phyloP scores from a whole-genome alignment of 2,113 vertebrate species.

The Pteronura brasiliensis region DNA sequence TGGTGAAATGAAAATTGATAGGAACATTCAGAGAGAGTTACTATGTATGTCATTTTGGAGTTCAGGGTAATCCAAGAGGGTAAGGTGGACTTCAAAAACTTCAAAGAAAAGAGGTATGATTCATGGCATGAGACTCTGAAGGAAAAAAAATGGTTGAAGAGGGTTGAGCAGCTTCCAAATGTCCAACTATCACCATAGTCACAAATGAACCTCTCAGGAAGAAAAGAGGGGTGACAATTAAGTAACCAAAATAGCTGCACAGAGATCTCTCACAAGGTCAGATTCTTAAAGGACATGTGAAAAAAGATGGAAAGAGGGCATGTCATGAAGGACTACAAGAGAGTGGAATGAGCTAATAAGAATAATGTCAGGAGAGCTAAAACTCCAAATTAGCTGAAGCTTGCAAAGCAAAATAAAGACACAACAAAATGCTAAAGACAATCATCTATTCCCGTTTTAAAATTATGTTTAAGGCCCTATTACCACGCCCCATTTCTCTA shows the following conservation, averaged over 20 bases:
- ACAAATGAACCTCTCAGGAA: slow-evolving; percentile 33
- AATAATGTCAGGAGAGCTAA: slow-evolving; percentile 28
- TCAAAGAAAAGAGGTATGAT: slow-evolving; percentile 66
- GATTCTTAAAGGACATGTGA: slow-evolving; percentile 29
- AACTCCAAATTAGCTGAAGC: slow-evolving; percentile 30
- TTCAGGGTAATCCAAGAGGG: slow-evolving; percentile 39
- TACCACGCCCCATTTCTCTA: not conserved
- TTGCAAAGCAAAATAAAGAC: slow-evolving; percentile 25
- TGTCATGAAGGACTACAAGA: slow-evolving; percentile 42
- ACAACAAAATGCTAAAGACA: slow-evolving; percentile 29
- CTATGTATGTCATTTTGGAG: slow-evolving; percentile 57
- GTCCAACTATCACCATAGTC: not conserved
- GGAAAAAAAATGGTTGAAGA: slow-evolving; percentile 46
- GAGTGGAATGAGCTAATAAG: slow-evolving; percentile 47
- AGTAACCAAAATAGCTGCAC: not conserved
- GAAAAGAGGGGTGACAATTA: not conserved
- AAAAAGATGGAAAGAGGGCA: slow-evolving; percentile 32
- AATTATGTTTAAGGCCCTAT: slow-evolving; percentile 3
- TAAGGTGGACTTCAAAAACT: slow-evolving; percentile 44
- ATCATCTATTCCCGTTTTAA: not conserved
- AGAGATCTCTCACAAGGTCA: slow-evolving; percentile 13
- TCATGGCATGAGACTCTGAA: slow-evolving; percentile 50
- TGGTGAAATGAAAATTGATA: slow-evolving; percentile 76
- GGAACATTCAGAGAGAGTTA: slow-evolving; percentile 72
- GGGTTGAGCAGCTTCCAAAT: slow-evolving; percentile 17